Evolutionary conservation across 2,888 invertebrate genomes (phyloP).

Genomic region (Lottia scabra): DNA sequence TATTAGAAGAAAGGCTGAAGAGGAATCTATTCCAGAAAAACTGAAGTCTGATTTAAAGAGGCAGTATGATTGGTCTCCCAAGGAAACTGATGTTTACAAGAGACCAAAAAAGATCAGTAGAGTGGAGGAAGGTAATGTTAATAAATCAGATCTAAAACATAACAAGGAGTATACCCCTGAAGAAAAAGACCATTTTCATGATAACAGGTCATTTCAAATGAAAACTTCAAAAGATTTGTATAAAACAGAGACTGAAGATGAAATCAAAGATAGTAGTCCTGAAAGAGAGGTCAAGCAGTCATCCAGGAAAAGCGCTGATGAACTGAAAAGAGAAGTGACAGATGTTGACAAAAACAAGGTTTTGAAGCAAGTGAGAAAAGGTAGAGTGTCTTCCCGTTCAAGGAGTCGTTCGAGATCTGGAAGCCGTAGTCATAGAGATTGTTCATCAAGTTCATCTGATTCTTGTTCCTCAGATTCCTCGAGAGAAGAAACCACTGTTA

Average conservation of each 20-base stretch:
- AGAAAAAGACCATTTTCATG: too few species aligned
- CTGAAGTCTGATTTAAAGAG: neutral
- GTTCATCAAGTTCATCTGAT: neutral
- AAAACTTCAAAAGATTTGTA: neutral
- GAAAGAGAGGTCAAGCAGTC: too few species aligned
- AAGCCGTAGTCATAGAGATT: neutral
- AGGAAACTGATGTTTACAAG: neutral
- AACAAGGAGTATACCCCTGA: neutral
- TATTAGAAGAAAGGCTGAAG: neutral
- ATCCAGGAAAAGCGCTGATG: neutral
- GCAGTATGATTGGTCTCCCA: too few species aligned
- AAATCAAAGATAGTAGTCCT: neutral
- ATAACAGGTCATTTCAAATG: neutral
- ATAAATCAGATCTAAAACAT: too few species aligned
- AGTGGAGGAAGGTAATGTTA: neutral
- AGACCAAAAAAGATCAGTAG: constrained; percentile 5
- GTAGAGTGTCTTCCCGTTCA: neutral
- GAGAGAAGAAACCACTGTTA: neutral
- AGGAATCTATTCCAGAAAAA: neutral
- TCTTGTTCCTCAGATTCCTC: neutral
- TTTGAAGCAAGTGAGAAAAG: neutral
- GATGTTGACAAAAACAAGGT: neutral
- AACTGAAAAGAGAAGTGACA: neutral
- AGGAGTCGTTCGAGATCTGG: neutral
- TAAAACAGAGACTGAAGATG: neutral